Evolutionary conservation across 1,140 invertebrate genomes (phyloP), one percentile per base, ranked within the genome.

Genomic region (Bombus sibiricus): DNA sequence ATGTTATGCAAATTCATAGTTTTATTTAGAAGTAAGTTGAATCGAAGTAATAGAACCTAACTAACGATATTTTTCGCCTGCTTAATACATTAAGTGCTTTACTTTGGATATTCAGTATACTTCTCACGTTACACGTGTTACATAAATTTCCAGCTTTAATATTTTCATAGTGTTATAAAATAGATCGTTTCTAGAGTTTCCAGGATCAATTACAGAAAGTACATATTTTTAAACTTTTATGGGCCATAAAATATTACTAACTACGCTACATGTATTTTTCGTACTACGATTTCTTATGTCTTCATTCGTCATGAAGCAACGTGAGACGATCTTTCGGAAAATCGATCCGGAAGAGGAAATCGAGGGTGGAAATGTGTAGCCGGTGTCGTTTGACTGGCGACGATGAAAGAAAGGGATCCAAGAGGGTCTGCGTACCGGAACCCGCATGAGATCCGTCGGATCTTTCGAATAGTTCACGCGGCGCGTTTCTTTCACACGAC

Each of bases 401-500:
- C 75, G 32, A 69, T 75, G 86, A 32, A 64, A 13, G 62, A 53
- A 69, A 83, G 41, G 25, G 39, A 10, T 57, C n/a, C 25, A 9
- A 57, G 74, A 62, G 83, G 10, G 47, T 62, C 59, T 57, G 34
- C 47, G 62, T 57, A 77, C 75, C 69, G 81, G 88, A 88, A 90
- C 89, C 89, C 87, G 88, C 91, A 91, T 91, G 77, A 81, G 76
- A 81, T 90, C 83, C 74, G 75, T 78, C 71, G 66, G 83, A 90
- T 89, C 85, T 39, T 69, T 87, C 66, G 81, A 91, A 93, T 88
- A 86, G 89, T 88, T 90, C 86, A 47, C 76, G 78, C 76, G 81
- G 72, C 18, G 18, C 15, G 53, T 89, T 90, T 86, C 90, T 88
- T 93, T 92, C 91, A 91, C 89, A 91, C 88, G 88, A 47, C 41